Conservation (phyloP, 1,140 invertebrate genomes). For the Leptoteleia sp. region DNA sequence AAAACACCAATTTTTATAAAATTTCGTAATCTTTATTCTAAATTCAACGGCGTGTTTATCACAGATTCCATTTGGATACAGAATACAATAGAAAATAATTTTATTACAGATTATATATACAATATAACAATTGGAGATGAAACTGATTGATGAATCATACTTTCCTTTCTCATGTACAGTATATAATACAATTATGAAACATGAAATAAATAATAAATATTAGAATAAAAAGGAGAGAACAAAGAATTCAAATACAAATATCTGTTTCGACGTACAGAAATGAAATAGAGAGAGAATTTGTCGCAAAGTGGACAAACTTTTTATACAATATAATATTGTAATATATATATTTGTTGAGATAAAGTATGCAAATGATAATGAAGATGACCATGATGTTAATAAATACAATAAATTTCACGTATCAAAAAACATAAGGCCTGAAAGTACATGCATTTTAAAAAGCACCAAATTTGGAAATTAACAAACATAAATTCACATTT, state of each 20-base stretch:
- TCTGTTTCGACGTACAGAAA: conserved; percentile 21
- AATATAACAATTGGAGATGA: conserved; percentile 45
- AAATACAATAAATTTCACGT: conserved; percentile 47
- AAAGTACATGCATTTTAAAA: conserved; percentile 12
- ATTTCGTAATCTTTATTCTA: conserved; percentile 25
- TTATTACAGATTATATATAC: conserved; percentile 57
- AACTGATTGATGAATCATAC: conserved; percentile 36
- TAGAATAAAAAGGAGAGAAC: conserved; percentile 31
- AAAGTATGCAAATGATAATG: conserved; percentile 51
- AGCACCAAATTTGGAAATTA: conserved; percentile 15
- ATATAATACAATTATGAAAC: conserved; percentile 48
- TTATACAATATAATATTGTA: conserved; percentile 28
- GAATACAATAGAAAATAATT: conserved; percentile 60
- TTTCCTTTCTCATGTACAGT: conserved; percentile 38
- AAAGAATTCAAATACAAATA: conserved; percentile 31
- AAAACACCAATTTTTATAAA: conserved; percentile 30
- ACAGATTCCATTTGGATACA: conserved; percentile 69
- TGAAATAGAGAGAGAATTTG: conserved; percentile 34
- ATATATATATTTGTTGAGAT: conserved; percentile 26
- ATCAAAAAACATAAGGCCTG: conserved; percentile 29
- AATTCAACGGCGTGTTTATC: conserved; percentile 51
- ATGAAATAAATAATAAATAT: conserved; percentile 55
- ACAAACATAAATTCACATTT: neutral
- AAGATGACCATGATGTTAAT: conserved; percentile 62
- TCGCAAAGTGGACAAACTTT: conserved; percentile 8